Evolutionary conservation across 1,140 invertebrate genomes (phyloP).

Genomic region (Trinorchestia longiramus): DNA sequence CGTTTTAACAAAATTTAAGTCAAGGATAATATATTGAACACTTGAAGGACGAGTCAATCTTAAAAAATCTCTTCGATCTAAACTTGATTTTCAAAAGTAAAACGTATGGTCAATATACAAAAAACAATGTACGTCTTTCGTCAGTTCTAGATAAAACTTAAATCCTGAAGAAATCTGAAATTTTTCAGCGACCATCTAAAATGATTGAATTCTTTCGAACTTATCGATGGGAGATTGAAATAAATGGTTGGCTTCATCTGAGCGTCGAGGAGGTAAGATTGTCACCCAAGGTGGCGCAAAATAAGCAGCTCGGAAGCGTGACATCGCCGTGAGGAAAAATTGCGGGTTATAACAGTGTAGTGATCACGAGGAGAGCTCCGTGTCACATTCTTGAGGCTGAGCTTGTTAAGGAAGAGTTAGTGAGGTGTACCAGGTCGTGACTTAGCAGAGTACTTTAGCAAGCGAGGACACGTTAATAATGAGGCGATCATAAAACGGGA

Average conservation of each 20-base stretch:
- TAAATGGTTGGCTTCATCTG: background rate
- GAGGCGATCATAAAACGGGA: background rate
- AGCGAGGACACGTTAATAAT: background rate
- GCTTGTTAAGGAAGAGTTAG: conserved; percentile 7
- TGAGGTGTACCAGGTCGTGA: background rate
- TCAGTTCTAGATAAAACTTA: too few species aligned
- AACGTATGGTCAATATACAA: background rate
- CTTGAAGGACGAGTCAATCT: too few species aligned
- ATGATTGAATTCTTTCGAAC: background rate
- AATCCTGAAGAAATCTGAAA: background rate
- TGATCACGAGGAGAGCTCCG: background rate
- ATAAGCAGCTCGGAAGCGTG: background rate
- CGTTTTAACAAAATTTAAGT: background rate
- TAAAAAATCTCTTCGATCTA: background rate
- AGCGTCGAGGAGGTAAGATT: background rate
- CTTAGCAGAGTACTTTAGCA: background rate
- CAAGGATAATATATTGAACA: background rate
- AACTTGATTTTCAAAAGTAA: background rate
- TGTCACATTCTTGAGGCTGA: background rate
- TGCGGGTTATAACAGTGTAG: background rate
- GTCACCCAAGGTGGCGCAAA: background rate
- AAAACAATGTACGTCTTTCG: background rate
- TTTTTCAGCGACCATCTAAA: background rate
- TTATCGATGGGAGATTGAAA: background rate
- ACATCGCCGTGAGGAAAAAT: background rate